Base-by-base conservation (phyloP, 1,140 invertebrate genomes). In the Meloidogyne floridensis region DNA sequence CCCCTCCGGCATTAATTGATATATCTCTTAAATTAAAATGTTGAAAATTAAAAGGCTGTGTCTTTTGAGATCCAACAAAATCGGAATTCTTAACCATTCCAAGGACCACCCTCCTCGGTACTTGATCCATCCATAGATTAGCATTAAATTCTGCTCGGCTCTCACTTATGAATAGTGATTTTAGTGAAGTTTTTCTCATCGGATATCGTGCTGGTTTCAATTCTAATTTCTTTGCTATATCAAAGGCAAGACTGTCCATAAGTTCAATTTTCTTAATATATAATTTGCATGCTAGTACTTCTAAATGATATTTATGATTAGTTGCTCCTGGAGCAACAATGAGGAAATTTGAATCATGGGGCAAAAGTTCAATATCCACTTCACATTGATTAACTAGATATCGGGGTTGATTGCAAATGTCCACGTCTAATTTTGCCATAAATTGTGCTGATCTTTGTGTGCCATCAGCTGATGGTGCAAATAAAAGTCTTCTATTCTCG, bases 21-120 rank as follows among this genome's bases (percentile, higher is more conserved):
- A 80, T 80, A 4, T 80, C 79, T 7, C 79, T 54, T 11, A 80
- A 65, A 47, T 69, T 8, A 18, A 79, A 79, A 59, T 18, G 77
- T 18, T 47, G 65, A 76, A 79, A 79, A 13, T 79, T 47, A 13
- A 79, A 79, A 0, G 77, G 77, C 15, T 32, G 18, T 32, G 65
- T n/a, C 0, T 13, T 13, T 6, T 42, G 18, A 5, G 65, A 42
- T 18, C 71, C 71, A 69, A 79, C 77, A 43, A 53, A 78, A 53
- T 51, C 71, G 10, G 9, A 18, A 43, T 78, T 78, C 8, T 59
- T 54, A 7, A 78, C 70, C 20, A 78, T 59, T 8, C 59, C 77
- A 56, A 78, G 20, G 18, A 78, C 42, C 2, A 78, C 42, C 3
- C 77, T 20, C 18, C 71, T 69, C 6, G 77, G 77, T 4, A 78